Base-by-base conservation (phyloP, 2,113 vertebrate species). In the Dasyornis broadbenti region DNA sequence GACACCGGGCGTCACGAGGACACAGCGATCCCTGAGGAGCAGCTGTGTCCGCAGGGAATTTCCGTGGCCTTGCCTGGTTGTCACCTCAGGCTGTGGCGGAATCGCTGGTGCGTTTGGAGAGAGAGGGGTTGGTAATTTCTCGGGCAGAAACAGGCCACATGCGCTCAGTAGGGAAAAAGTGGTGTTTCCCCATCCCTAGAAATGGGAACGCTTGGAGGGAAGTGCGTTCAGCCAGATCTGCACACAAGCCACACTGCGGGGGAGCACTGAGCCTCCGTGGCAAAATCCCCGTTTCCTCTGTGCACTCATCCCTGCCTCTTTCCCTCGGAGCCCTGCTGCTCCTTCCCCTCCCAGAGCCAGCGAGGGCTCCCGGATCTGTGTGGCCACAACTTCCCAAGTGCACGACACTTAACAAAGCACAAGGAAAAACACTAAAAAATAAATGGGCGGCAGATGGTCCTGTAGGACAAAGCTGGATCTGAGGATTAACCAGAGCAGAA, bases 361-460 rank as follows among this genome's bases (percentile, higher is more conserved):
- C 15, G 21, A 20, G 1, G 28, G 3, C 63, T 72, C 56, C 82
- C 85, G 86, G 66, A 2, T 59, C 61, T 44, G 44, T 2, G 28
- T 12, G 56, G 83, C 80, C 87, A 45, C 72, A 24, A 5, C 61
- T 77, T 81, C 54, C 68, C 45, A 20, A 83, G 64, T 15, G 71
- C 75, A 13, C 10, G 17, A 22, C 76, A 31, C 78, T 64, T 39
- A 56, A 42, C 75, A 61, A 70, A 82, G 45, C 14, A 14, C 50
- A 79, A 82, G 81, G 19, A 39, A 50, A 94, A 93, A 53, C 7
- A 28, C 68, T 30, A 4, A 42, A 72, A 75, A 90, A 69, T 15
- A 9, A 91, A 59, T 21, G 68, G 35, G 79, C 0, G 20, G 92
- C 98, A 98, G 98, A 97, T 98, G 98, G 97, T 88, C 96, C 88